Evolutionary conservation across 2,888 invertebrate genomes (phyloP).

Genomic region (Criorhina ranunculi): DNA sequence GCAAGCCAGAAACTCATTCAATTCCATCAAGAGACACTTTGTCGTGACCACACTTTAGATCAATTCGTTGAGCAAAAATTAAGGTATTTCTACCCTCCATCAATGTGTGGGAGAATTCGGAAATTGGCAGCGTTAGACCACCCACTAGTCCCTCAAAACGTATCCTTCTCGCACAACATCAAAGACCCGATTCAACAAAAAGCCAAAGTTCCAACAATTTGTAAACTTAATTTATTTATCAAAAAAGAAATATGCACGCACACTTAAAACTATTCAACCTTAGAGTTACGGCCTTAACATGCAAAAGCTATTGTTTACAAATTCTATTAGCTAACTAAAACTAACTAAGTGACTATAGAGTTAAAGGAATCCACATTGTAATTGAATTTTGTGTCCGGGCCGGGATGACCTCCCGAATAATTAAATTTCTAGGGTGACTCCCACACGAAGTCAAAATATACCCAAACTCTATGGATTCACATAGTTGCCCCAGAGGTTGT

Average conservation of each 20-base stretch:
- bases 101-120: too few relatives aligned
- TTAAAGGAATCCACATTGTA: constrained; percentile 60
- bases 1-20: too few relatives aligned
- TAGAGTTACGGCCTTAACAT: constrained; percentile 36
- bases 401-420: constrained; percentile 38
- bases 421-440: constrained; percentile 27
- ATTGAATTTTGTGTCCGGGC: constrained; percentile 52
- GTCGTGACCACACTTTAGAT: too few relatives aligned
- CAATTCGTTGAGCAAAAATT: too few relatives aligned
- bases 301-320: constrained; percentile 54
- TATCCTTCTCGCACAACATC: background rate
- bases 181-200: constrained; percentile 2
- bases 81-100: too few relatives aligned
- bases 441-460: background rate
- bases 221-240: constrained; percentile 54
- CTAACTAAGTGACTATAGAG: constrained; percentile 58
- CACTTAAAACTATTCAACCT: constrained; percentile 42
- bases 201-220: constrained; percentile 22
- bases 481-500: constrained; percentile 82
- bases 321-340: constrained; percentile 55
- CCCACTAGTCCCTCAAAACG: too few relatives aligned
- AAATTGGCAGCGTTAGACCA: too few relatives aligned
- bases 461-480: constrained; percentile 80
- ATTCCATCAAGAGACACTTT: too few relatives aligned
- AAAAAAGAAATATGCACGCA: constrained; percentile 17